These are phyloP conservation scores for Drosophila recens DNA, from an alignment of 2,888 invertebrate genomes.

Conservation along the genomic window DNA sequence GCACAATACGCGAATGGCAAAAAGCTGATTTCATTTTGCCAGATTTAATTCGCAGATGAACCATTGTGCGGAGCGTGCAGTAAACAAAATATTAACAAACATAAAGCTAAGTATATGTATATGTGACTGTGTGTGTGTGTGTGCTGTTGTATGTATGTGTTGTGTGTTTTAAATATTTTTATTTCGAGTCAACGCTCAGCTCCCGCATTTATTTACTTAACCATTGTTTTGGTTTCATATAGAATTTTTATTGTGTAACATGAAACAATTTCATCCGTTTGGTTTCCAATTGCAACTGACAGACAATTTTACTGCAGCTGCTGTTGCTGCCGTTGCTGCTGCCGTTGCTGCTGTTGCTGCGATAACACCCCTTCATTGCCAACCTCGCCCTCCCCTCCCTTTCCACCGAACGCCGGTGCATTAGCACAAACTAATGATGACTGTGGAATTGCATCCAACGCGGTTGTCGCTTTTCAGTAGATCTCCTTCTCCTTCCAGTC, in stretches of 20 bases:
- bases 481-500: not conserved
- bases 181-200: constrained; percentile 69
- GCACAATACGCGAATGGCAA: not conserved
- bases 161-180: constrained; percentile 56
- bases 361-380: constrained; percentile 45
- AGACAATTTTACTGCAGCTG: constrained; percentile 65
- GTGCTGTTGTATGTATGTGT: not conserved
- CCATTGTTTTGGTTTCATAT: constrained; percentile 77
- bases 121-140: not conserved
- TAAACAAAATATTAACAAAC: constrained; percentile 46
- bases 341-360: constrained; percentile 19
- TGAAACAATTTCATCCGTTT: constrained; percentile 73
- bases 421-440: constrained; percentile 73
- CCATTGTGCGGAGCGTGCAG: constrained; percentile 28
- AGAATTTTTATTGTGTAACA: constrained; percentile 75
- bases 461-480: constrained; percentile 50
- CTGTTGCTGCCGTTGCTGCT: constrained; percentile 33
- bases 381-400: not conserved
- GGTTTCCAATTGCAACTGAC: constrained; percentile 72
- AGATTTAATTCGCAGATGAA: constrained; percentile 14
- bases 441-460: constrained; percentile 63
- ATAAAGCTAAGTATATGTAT: constrained; percentile 36
- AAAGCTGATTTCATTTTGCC: constrained; percentile 18
- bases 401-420: constrained; percentile 59
- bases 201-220: constrained; percentile 77